A percentile compares a stretch with the other conserved stretches of the same genome.
These are phyloP conservation scores for Oreortyx pictus DNA, from an alignment of 2,797 vertebrate species.

Conservation along the genomic window DNA sequence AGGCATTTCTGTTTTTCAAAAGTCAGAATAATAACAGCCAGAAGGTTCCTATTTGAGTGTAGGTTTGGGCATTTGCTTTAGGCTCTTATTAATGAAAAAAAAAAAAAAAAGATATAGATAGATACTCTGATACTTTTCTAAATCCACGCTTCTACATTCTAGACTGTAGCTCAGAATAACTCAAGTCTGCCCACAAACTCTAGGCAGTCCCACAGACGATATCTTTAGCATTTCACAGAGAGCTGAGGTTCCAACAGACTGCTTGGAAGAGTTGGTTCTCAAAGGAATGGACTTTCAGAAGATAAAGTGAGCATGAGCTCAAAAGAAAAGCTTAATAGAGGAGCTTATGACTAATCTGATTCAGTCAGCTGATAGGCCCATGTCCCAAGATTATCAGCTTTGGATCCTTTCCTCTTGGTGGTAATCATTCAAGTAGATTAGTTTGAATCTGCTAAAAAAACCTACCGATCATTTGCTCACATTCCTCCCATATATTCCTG, in stretches of 20 bases:
- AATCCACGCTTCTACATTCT: not conserved
- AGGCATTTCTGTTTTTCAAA: not conserved
- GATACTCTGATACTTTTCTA: not conserved
- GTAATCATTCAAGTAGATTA: slow-evolving; percentile 23
- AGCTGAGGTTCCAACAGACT: not conserved
- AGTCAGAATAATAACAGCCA: not conserved
- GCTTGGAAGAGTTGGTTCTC: not conserved
- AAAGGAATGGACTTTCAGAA: not conserved
- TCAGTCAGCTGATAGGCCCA: not conserved
- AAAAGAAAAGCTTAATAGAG: slow-evolving; percentile 4
- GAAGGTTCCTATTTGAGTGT: not conserved
- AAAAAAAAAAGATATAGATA: not conserved
- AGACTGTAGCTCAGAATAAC: not conserved
- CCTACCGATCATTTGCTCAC: not conserved
- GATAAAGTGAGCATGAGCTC: not conserved
- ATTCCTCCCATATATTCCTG: not conserved
- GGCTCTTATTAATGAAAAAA: not conserved
- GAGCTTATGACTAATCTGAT: slow-evolving; percentile 28
- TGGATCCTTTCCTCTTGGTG: not conserved
- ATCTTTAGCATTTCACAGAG: not conserved
- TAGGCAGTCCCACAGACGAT: fast-evolving
- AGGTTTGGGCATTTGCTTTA: not conserved
- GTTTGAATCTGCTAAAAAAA: not conserved
- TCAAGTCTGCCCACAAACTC: not conserved
- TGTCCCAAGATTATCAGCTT: slow-evolving; percentile 12